Evolutionary conservation across 2,797 vertebrate genomes (phyloP).

Genomic region (Coreius guichenoti): DNA sequence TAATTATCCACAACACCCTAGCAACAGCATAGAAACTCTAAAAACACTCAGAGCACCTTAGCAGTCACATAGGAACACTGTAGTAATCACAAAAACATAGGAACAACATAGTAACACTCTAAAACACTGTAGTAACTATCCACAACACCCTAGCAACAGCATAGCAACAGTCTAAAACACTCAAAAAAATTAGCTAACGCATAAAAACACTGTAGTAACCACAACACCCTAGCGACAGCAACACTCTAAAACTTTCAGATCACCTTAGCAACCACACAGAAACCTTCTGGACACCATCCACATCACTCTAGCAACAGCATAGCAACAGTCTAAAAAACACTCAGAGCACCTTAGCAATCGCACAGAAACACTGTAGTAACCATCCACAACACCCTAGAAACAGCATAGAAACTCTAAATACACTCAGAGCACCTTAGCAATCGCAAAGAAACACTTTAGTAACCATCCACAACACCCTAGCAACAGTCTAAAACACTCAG

Average conservation of each 20-base stretch:
- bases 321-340: neutral
- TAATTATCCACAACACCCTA: too few relatives aligned
- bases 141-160: neutral
- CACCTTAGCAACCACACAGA: neutral
- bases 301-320: neutral
- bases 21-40: neutral
- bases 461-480: neutral
- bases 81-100: too few relatives aligned
- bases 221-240: neutral
- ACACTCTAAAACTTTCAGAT: neutral
- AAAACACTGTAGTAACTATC: neutral
- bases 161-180: neutral
- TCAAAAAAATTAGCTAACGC: neutral
- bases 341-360: neutral
- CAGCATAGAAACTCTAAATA: neutral
- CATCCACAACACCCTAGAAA: too few relatives aligned
- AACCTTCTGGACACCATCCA: neutral
- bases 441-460: too few relatives aligned
- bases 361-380: neutral
- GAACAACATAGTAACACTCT: neutral
- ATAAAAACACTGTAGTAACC: neutral
- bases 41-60: neutral
- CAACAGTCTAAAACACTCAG: neutral
- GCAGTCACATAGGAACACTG: too few relatives aligned
- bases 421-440: neutral